Evolutionary conservation across 2,888 invertebrate genomes (phyloP).

Genomic region (Mesorhabditis belari): DNA sequence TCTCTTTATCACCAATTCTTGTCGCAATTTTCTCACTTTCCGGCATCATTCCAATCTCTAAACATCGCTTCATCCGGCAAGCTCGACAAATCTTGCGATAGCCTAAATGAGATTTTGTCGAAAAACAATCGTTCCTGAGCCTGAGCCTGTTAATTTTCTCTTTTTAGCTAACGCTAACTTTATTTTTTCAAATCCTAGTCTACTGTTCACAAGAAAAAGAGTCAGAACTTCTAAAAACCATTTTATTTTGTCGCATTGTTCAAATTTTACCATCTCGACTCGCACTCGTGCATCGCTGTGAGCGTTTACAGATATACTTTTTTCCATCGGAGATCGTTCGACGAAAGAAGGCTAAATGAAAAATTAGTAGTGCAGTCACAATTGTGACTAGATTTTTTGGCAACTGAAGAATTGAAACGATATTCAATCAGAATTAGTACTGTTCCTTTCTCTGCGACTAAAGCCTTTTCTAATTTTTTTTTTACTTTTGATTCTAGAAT

Average conservation of each 20-base stretch:
- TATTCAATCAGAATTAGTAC: too few species aligned
- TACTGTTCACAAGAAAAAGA: not conserved
- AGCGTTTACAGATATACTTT: constrained; percentile 45
- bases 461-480: not conserved
- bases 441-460: not conserved
- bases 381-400: too few species aligned
- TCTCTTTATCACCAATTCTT: not conserved
- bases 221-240: not conserved
- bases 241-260: not conserved
- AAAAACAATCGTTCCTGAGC: too few species aligned
- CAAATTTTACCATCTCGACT: constrained; percentile 33
- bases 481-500: not conserved
- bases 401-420: constrained; percentile 3
- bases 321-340: constrained; percentile 44
- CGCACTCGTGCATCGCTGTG: constrained; percentile 39
- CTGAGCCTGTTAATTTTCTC: not conserved
- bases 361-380: not conserved
- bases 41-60: constrained; percentile 50
- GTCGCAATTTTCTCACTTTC: constrained; percentile 33
- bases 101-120: constrained; percentile 21
- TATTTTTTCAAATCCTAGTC: not conserved
- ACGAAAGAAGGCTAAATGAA: constrained; percentile 13
- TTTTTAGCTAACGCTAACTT: not conserved
- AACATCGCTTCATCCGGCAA: constrained; percentile 44
- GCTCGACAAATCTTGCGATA: constrained; percentile 49